A percentile compares a stretch with the other conserved stretches of the same genome.
These are phyloP conservation scores for Columbina picui DNA, from an alignment of 2,113 vertebrate species.

Conservation along the genomic window DNA sequence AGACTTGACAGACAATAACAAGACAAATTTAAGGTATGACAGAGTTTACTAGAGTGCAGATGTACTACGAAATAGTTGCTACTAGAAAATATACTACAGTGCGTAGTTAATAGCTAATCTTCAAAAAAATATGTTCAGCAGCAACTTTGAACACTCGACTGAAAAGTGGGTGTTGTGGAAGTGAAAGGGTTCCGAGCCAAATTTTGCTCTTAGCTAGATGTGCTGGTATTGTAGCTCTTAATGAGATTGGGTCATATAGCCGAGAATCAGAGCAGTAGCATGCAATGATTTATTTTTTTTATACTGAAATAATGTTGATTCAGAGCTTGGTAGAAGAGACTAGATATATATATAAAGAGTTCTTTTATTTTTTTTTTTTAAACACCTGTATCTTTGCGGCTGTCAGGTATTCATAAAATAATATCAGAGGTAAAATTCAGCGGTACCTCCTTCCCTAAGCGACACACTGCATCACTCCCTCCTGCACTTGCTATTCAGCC, in stretches of 20 bases:
- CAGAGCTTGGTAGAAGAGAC: neutral
- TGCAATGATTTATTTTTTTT: neutral
- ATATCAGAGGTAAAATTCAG: neutral
- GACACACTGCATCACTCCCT: neutral
- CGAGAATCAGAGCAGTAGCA: neutral
- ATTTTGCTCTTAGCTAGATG: neutral
- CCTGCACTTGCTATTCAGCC: neutral
- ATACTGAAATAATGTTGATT: neutral
- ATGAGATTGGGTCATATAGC: slow-evolving; percentile 7
- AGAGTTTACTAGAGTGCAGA: neutral
- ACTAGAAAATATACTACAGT: neutral
- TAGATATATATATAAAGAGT: neutral
- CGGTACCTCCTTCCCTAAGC: neutral
- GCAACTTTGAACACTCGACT: neutral
- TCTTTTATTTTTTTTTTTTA: neutral
- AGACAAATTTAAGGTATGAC: neutral
- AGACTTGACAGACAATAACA: slow-evolving; percentile 31
- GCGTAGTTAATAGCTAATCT: slow-evolving; percentile 6
- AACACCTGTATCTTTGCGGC: neutral
- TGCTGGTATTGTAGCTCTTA: slow-evolving; percentile 4
- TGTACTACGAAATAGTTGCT: neutral
- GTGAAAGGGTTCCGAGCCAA: neutral
- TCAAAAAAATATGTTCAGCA: neutral
- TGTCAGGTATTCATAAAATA: neutral
- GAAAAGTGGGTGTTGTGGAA: slow-evolving; percentile 13